phyloP scores from a whole-genome alignment of 2,113 vertebrate genomes.

The Ictalurus punctatus region DNA sequence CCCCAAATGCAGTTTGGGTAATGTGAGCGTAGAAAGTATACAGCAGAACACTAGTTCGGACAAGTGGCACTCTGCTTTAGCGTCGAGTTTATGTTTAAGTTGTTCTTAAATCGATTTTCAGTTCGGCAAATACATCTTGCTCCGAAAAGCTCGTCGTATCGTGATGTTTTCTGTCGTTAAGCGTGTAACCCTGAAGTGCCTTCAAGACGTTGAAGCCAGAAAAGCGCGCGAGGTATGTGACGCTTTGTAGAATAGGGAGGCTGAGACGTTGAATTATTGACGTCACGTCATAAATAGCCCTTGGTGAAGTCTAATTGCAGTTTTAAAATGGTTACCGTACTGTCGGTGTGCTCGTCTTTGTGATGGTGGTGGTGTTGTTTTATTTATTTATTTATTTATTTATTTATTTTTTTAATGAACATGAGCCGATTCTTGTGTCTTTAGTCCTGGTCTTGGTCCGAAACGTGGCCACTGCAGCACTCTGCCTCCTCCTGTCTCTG shows the following conservation, averaged over 20 bases:
- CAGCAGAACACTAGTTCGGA: background rate
- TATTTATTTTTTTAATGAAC: background rate
- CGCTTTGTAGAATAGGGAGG: background rate
- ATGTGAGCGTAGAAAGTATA: background rate
- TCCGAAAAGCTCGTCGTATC: background rate
- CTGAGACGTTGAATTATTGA: background rate
- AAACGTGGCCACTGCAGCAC: conserved; percentile 51
- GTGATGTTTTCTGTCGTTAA: background rate
- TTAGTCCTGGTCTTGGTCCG: conserved; percentile 26
- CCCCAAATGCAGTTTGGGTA: background rate
- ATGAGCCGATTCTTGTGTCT: conserved; percentile 28
- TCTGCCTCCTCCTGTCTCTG: conserved; percentile 37
- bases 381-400: background rate
- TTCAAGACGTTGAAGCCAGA: background rate
- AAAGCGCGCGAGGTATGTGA: background rate
- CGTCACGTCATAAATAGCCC: background rate
- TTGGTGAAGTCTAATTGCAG: background rate
- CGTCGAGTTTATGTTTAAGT: background rate
- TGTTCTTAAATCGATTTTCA: background rate
- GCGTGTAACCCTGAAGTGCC: background rate
- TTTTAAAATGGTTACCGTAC: background rate
- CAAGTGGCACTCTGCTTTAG: background rate
- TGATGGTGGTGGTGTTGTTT: background rate
- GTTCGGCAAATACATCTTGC: background rate
- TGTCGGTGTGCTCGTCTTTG: no score